Percentiles rank a stretch among this genome's conserved stretches.
phyloP scores from a whole-genome alignment of 1,140 invertebrate species.

The Drusus annulatus region DNA sequence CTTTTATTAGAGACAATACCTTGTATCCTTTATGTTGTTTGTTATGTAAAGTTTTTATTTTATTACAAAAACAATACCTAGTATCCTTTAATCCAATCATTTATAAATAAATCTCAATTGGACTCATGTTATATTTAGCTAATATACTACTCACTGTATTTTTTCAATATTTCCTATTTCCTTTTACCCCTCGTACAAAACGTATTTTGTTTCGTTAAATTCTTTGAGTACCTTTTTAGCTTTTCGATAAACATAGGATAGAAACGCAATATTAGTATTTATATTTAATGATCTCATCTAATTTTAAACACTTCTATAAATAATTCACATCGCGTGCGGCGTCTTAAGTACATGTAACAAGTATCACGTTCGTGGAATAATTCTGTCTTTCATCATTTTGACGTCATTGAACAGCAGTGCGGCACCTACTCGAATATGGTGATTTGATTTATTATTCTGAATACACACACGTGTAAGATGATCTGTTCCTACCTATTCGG shows the following conservation, averaged over 20 bases:
- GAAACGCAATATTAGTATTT: background rate
- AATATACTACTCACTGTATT: too few species aligned
- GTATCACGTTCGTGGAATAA: conserved; percentile 13
- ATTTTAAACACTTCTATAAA: background rate
- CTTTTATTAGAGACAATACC: too few species aligned
- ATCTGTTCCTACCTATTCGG: conserved; percentile 17
- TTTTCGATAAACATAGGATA: background rate
- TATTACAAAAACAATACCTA: too few species aligned
- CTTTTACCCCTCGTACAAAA: too few species aligned
- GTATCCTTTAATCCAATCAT: too few species aligned
- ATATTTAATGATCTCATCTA: conserved; percentile 16
- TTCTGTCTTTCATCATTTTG: conserved; percentile 14
- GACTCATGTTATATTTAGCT: too few species aligned
- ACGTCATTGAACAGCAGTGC: background rate
- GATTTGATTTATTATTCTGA: conserved; percentile 4
- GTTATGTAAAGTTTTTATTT: too few species aligned
- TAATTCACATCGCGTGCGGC: background rate
- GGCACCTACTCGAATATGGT: background rate
- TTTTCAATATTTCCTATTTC: too few species aligned
- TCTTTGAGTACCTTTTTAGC: too few species aligned
- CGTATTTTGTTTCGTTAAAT: too few species aligned
- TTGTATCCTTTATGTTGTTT: too few species aligned
- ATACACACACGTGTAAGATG: background rate
- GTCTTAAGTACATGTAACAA: conserved; percentile 1
- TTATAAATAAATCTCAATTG: too few species aligned